These are phyloP conservation scores for Struthidea cinerea DNA, from an alignment of 2,113 vertebrate genomes.

Conservation along the genomic window DNA sequence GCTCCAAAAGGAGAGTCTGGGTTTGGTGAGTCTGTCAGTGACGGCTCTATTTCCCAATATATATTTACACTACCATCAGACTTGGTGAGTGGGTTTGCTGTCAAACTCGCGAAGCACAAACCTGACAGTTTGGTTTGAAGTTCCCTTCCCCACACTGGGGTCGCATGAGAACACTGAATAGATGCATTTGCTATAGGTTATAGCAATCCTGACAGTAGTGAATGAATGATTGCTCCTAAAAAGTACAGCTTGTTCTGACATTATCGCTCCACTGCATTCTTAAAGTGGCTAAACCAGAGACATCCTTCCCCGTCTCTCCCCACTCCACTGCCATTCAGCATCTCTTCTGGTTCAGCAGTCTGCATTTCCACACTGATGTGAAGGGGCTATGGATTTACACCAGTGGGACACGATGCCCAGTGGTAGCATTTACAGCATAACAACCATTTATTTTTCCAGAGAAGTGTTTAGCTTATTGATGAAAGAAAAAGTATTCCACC, in stretches of 20 bases:
- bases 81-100: constrained; percentile 56
- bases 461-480: neutral
- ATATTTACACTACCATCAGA: constrained; percentile 46
- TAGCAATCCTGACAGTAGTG: constrained; percentile 10
- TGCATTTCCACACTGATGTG: neutral
- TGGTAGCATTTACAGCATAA: neutral
- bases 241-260: constrained; percentile 50
- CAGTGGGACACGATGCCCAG: neutral
- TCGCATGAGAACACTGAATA: constrained; percentile 13
- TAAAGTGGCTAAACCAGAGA: constrained; percentile 11
- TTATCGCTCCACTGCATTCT: constrained; percentile 6
- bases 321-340: neutral
- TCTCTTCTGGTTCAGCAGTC: neutral
- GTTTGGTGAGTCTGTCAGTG: constrained; percentile 47
- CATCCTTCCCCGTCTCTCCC: neutral
- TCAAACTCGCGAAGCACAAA: constrained; percentile 1
- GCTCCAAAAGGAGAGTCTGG: constrained; percentile 34
- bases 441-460: neutral
- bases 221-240: constrained; percentile 52
- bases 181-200: constrained; percentile 42
- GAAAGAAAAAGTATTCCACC: neutral
- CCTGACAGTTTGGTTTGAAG: constrained; percentile 47
- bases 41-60: constrained; percentile 25
- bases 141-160: constrained; percentile 12
- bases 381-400: neutral